Evolutionary conservation across 2,797 vertebrate genomes (phyloP).

Genomic region (Phoebastria nigripes): DNA sequence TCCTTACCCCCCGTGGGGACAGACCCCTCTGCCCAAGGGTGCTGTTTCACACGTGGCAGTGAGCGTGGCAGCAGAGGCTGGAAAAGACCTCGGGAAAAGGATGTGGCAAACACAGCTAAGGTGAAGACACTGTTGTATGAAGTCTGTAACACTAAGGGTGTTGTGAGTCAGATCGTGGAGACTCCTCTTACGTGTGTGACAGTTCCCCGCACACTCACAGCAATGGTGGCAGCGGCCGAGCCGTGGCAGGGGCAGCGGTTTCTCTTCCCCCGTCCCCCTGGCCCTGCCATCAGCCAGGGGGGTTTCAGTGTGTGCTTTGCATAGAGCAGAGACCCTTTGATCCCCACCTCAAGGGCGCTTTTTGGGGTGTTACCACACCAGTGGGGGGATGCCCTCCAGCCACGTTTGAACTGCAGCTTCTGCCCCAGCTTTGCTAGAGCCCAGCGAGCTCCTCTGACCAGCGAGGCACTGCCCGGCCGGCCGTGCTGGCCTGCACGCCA

Average conservation of each 20-base stretch:
- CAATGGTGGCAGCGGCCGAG: background rate
- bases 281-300: background rate
- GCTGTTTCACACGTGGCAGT: background rate
- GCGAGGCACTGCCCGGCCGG: background rate
- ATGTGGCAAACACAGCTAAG: background rate
- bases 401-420: background rate
- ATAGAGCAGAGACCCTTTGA: background rate
- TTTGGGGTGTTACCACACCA: background rate
- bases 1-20: accelerated
- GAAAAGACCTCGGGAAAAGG: background rate
- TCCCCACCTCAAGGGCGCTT: background rate
- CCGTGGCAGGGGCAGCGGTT: accelerated
- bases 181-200: background rate
- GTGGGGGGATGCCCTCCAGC: background rate
- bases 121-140: background rate
- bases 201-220: accelerated
- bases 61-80: background rate
- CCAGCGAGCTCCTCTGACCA: background rate
- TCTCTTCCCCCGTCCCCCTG: background rate
- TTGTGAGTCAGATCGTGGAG: background rate
- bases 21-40: background rate
- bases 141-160: accelerated
- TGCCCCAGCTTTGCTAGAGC: background rate
- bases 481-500: background rate
- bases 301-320: background rate